phyloP scores from a whole-genome alignment of 2,888 invertebrate genomes.

The Elgonia sp. region DNA sequence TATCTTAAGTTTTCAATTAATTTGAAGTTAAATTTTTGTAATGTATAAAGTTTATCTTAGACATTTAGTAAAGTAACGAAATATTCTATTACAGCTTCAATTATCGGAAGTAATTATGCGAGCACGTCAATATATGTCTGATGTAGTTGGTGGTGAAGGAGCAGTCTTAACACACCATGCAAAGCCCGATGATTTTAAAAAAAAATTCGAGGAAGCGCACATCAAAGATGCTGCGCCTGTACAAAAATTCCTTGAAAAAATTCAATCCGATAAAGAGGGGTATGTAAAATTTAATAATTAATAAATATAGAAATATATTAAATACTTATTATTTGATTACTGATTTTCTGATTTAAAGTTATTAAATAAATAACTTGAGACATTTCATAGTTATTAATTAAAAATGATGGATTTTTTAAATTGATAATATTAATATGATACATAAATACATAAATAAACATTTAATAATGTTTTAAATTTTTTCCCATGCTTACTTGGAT shows the following conservation, averaged over 20 bases:
- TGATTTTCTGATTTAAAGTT: neutral
- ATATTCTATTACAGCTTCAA: constrained; percentile 92
- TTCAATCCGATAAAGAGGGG: constrained; percentile 98
- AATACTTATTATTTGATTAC: too few species aligned
- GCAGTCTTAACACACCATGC: constrained; percentile 96
- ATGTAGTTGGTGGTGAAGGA: constrained; percentile 95
- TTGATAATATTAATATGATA: neutral
- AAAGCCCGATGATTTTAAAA: constrained; percentile 94
- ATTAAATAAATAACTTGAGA: too few species aligned
- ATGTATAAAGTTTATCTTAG: too few species aligned
- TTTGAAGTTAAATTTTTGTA: too few species aligned
- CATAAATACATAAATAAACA: too few species aligned
- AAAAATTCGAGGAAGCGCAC: constrained; percentile 92
- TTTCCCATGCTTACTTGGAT: constrained; percentile 80
- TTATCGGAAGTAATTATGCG: constrained; percentile 98
- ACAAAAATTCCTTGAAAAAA: constrained; percentile 95
- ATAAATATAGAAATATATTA: too few species aligned
- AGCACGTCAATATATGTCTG: constrained; percentile 97
- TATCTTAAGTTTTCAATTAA: too few species aligned
- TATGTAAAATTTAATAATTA: too few species aligned
- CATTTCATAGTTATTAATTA: too few species aligned
- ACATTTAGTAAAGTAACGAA: too few species aligned
- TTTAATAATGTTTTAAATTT: constrained; percentile 15
- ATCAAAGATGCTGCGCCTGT: constrained; percentile 93
- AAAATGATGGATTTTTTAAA: too few species aligned